Evolutionary conservation across 1,140 invertebrate species (phyloP).

Genomic region (Aethina tumida): DNA sequence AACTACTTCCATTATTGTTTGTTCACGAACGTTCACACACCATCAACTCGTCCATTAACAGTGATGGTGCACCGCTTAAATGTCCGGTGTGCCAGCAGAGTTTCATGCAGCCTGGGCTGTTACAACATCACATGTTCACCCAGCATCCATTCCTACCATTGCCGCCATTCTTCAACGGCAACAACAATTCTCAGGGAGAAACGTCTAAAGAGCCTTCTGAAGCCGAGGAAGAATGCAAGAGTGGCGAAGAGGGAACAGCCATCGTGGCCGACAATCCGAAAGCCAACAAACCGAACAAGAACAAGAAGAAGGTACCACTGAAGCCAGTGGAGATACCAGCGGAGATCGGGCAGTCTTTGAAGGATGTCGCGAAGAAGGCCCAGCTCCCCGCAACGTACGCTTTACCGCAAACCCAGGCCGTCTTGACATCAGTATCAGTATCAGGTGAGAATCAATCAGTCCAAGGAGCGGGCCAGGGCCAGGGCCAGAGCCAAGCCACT

Average conservation of each 20-base stretch:
- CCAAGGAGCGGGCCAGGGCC: background rate
- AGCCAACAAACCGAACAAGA: conserved; percentile 12
- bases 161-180: conserved; percentile 37
- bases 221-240: conserved; percentile 29
- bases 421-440: background rate
- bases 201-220: conserved; percentile 23
- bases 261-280: conserved; percentile 8
- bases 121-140: conserved; percentile 49
- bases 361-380: conserved; percentile 44
- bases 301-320: conserved; percentile 37
- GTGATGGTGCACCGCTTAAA: conserved; percentile 33
- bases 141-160: conserved; percentile 47
- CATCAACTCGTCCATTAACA: conserved; percentile 25
- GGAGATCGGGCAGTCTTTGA: conserved; percentile 41
- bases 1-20: conserved; percentile 79
- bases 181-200: conserved; percentile 29
- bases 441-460: conserved; percentile 6
- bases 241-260: conserved; percentile 19
- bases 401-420: conserved; percentile 40
- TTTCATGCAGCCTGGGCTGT: conserved; percentile 44
- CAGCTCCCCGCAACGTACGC: conserved; percentile 50
- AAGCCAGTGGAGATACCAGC: conserved; percentile 36
- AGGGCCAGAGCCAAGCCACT: conserved; percentile 5
- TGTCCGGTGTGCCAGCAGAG: conserved; percentile 51
- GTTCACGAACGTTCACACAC: conserved; percentile 80